Evolutionary conservation across 2,113 vertebrate genomes (phyloP), one percentile per base, ranked within the genome.

Genomic region (Barnardius zonarius): DNA sequence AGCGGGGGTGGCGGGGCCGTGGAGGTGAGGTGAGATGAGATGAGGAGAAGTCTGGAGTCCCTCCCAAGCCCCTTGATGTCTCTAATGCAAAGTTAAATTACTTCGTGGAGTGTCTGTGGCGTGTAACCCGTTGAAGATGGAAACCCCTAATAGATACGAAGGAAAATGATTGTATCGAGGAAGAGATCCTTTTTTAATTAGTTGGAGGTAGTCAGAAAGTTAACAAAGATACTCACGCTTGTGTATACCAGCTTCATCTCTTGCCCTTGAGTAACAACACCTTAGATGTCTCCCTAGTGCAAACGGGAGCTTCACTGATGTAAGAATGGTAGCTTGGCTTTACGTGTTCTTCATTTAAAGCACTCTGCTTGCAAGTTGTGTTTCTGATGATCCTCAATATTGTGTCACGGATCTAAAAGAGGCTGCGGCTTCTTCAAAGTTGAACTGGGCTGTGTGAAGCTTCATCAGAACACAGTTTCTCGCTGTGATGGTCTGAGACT

Each of bases 61-160:
- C 10, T 30, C 35, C 37, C 10, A 2, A 48, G 37, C 14, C 7
- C 52, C 23, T 30, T 30, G 0, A 0, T 3, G 31, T 24, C 68
- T 23, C 8, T 13, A 4, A 9, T 2, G 48, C 35, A 2, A 2
- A 27, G 30, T 44, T 76, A 8, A 72, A 18, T 19, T 63, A 7
- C 11, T 43, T 48, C 6, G 13, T 49, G 77, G 59, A n/a, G 18
- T n/a, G 30, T 57, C 28, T 41, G 43, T 37, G 3, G 55, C 7
- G 4, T 27, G 69, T 49, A 31, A 35, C 13, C 5, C 11, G 0
- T 2, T 7, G 7, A 31, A 55, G 31, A 31, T 43, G 27, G 16
- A 11, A 41, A 16, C 55, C 54, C 52, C 14, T 35, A 76, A 43
- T 72, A 55, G 31, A 31, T 3, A 7, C 4, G 13, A 59, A 30